Conservation (phyloP, 2,797 vertebrate genomes). For the Epinephelus awoara region DNA sequence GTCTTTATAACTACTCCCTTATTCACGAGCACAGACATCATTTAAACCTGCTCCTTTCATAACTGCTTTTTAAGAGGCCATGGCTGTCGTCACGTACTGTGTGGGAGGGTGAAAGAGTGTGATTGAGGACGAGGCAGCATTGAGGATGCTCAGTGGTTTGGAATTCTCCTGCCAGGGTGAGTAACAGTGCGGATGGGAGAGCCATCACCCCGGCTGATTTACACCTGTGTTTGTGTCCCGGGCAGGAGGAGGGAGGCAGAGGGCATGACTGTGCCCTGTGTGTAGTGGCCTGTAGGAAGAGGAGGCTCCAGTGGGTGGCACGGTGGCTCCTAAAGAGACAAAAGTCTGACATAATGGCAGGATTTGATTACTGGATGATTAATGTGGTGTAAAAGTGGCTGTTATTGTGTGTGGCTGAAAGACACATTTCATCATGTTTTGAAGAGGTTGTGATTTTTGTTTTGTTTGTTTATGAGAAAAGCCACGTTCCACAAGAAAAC, state of each 20-base stretch:
- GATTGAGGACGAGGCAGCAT: constrained; percentile 46
- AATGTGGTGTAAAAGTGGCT: constrained; percentile 25
- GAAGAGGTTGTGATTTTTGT: constrained; percentile 19
- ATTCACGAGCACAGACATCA: constrained; percentile 37
- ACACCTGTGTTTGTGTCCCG: constrained; percentile 58
- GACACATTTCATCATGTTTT: constrained; percentile 27
- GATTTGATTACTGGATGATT: constrained; percentile 21
- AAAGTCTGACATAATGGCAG: constrained; percentile 26
- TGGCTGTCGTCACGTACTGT: constrained; percentile 6
- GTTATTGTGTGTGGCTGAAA: constrained; percentile 14
- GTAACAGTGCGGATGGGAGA: constrained; percentile 31
- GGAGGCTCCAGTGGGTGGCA: constrained; percentile 34
- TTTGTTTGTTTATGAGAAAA: constrained; percentile 17
- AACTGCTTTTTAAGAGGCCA: constrained; percentile 28
- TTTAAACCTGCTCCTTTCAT: constrained; percentile 37
- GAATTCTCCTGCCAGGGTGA: constrained; percentile 37
- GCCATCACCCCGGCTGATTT: constrained; percentile 58
- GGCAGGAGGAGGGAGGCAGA: neutral
- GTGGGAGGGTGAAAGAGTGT: constrained; percentile 25
- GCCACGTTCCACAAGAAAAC: constrained; percentile 17
- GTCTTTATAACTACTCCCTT: neutral
- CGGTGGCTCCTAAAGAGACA: constrained; percentile 5
- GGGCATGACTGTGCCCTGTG: constrained; percentile 3
- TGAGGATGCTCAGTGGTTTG: constrained; percentile 46
- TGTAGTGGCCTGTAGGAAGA: constrained; percentile 4